Base-by-base conservation (phyloP, 2,113 vertebrate genomes). In the Herpetotheres cachinnans region DNA sequence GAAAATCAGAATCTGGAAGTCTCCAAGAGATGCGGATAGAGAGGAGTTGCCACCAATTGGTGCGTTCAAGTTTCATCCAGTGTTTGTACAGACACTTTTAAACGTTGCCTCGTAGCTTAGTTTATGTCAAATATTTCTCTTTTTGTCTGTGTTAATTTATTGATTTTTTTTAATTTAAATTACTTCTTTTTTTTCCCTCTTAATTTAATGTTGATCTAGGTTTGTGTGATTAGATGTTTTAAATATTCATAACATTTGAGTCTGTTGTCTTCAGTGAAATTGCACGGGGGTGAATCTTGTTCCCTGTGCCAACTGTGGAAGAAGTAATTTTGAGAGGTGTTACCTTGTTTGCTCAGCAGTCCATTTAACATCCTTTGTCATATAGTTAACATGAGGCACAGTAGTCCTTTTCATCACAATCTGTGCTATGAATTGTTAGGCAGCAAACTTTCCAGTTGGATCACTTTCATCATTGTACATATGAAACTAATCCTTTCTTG, bases 141-240 rank as follows among this genome's bases (percentile, higher is more conserved):
- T 86, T 61, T 93, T 77, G 54, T 91, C 66, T 74, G 30, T 92
- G 61, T 92, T 94, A 87, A 95, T 77, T 97, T 95, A 96, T 96
- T 90, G 70, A 55, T 79, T 69, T 81, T 58, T 62, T 55, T n/a
- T 16, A 16, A 4, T 14, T 42, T 82, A 34, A 92, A 36, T 69
- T 40, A n/a, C 12, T 36, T 44, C 22, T 70, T 44, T 44, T 26
- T 70, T 44, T 9, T 8, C 3, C 4, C 30, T 80, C 16, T 87
- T 94, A 93, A 93, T 61, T 86, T 71, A 69, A 85, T 17, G 27
- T 82, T 44, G 56, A 14, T 47, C 11, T 36, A 36, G 49, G 34
- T 82, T 66, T 78, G n/a, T 67, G 36, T 70, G 65, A 34, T 78
- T 34, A 78, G 83, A 4, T 65, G 24, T 58, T 84, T 91, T 58